These are phyloP conservation scores for Esperia sulphurella DNA, from an alignment of 2,888 invertebrate species.

Conservation along the genomic window DNA sequence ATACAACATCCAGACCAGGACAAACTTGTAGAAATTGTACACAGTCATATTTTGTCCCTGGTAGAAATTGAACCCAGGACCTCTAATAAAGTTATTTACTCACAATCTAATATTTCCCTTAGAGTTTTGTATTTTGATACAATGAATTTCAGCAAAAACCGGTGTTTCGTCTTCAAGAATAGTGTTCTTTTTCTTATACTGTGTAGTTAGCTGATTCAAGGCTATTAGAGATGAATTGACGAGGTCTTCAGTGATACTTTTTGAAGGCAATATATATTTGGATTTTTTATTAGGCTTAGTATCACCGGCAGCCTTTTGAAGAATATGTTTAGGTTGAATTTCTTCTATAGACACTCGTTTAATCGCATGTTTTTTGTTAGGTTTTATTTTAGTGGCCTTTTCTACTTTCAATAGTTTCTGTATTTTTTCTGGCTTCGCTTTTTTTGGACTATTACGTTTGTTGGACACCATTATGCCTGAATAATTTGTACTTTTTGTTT, in stretches of 20 bases:
- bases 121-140: conserved; percentile 82
- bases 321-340: conserved; percentile 4
- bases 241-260: conserved; percentile 43
- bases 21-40: too few relatives aligned
- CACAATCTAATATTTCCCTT: conserved; percentile 82
- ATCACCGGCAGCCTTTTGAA: conserved; percentile 9
- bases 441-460: conserved; percentile 15
- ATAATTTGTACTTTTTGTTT: not conserved
- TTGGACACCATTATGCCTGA: conserved; percentile 19
- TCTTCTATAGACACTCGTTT: conserved; percentile 5
- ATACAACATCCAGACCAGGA: too few relatives aligned
- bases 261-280: conserved; percentile 55
- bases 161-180: conserved; percentile 79
- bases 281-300: conserved; percentile 28
- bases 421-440: conserved; percentile 10
- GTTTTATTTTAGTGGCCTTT: conserved; percentile 15
- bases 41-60: too few relatives aligned
- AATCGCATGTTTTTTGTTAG: conserved; percentile 7
- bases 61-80: too few relatives aligned
- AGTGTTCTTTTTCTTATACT: conserved; percentile 54
- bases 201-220: conserved; percentile 41
- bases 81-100: conserved; percentile 41
- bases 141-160: conserved; percentile 79
- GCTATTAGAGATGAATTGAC: conserved; percentile 49
- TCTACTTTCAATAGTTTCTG: conserved; percentile 10